Evolutionary conservation across 1,140 invertebrate genomes (phyloP).

Genomic region (Bicyclus anynana): DNA sequence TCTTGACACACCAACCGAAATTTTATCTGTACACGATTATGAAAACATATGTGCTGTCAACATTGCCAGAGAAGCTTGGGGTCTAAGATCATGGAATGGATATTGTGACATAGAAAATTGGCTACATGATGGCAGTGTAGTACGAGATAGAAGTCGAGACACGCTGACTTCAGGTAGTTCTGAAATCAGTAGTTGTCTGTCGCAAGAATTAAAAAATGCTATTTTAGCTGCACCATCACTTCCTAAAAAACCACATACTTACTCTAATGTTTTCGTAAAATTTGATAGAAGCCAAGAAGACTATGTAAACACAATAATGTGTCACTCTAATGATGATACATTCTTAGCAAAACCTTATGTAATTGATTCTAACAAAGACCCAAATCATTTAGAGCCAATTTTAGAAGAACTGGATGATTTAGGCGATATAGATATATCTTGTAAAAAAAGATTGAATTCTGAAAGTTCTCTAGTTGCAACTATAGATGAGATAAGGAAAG

Average conservation of each 20-base stretch:
- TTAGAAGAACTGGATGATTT: conserved; percentile 79
- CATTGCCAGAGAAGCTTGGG: conserved; percentile 82
- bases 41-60: conserved; percentile 83
- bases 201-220: conserved; percentile 65
- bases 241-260: conserved; percentile 63
- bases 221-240: conserved; percentile 66
- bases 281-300: conserved; percentile 74
- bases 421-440: conserved; percentile 56
- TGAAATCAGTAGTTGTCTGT: conserved; percentile 69
- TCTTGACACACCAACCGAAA: conserved; percentile 78
- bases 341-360: conserved; percentile 78
- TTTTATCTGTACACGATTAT: conserved; percentile 82
- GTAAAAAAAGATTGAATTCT: conserved; percentile 69
- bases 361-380: conserved; percentile 76
- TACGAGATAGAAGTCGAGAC: conserved; percentile 77
- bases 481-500: conserved; percentile 81
- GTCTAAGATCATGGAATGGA: conserved; percentile 82
- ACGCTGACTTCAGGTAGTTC: conserved; percentile 78
- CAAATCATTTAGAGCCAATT: conserved; percentile 78
- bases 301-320: conserved; percentile 77
- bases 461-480: conserved; percentile 80
- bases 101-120: conserved; percentile 83
- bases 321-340: conserved; percentile 71
- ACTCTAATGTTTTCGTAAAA: conserved; percentile 66
- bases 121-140: conserved; percentile 80